Base-by-base conservation (phyloP, 2,797 vertebrate genomes). In the Cossypha polioptera region DNA sequence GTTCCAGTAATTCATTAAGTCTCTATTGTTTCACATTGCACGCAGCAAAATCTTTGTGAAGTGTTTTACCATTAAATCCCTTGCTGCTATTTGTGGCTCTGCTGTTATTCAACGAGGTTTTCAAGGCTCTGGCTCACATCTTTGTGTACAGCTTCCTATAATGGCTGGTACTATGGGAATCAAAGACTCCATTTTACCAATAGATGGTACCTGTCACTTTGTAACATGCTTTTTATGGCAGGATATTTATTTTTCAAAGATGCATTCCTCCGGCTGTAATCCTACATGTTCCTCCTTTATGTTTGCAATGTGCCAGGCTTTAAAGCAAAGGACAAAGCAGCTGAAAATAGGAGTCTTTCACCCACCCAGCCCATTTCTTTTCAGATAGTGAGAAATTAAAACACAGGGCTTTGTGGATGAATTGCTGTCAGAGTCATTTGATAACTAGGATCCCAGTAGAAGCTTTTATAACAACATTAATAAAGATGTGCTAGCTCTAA, bases 161-260 rank as follows among this genome's bases (percentile, higher is more conserved):
- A 95, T 51, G 91, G 77, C 54, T 1, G 1, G 63, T 67, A 8
- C 91, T 83, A 81, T 68, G 15, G 51, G 94, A 97, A 97, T 97
- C 97, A 98, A 97, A 97, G 95, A 90, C 87, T 88, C 61, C 62
- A 85, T 95, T 83, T 66, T 75, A 95, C 97, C 96, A 95, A 93
- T 96, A 96, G 91, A 92, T 80, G 51, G 80, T 92, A 90, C 92
- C 95, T 96, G 91, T 86, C 91, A 94, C 91, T 97, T 97, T 95
- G 71, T 90, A 95, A 90, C 87, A 94, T 95, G 92, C 89, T 97
- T 98, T 97, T 96, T 96, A 97, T 97, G 96, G 48, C 45, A 96
- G 74, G 80, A 86, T 96, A 97, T 97, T 97, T 97, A 94, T 94
- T 97, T 97, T 97, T 97, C 97, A 97, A 97, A 97, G 96, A 95